Evolutionary conservation across 2,888 invertebrate genomes (phyloP), one percentile per base, ranked within the genome.

Genomic region (Lacanobia wlatinum): DNA sequence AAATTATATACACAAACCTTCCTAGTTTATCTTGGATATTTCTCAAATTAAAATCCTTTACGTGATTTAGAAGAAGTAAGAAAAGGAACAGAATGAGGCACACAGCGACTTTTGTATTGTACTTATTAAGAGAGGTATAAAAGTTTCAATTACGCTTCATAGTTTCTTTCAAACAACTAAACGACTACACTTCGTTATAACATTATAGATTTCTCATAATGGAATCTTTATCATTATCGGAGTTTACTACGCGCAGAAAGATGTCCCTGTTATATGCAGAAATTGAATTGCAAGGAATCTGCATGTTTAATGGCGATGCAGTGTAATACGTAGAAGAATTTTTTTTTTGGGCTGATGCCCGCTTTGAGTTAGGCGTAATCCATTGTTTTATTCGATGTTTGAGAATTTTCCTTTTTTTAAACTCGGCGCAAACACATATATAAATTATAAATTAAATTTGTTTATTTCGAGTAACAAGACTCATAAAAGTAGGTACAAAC

Each of bases 211-310:
- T 67, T 78, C 64, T 48, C 53, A 53, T 82, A 73, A 70, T 73
- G 60, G 69, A 82, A 67, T 59, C 69, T 63, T 40, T 68, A 62
- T 52, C 52, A 52, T 78, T 76, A 79, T 68, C 64, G 16, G 59
- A 62, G 50, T 83, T 74, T 79, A 82, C 79, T 82, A 84, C 63
- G 70, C 52, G 34, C 69, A 68, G 63, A 68, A 70, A 75, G 72
- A 78, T 78, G 68, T 73, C 69, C 43, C 38, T 28, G 46, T 68
- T 78, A 50, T 78, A 76, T 55, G 55, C 48, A 34, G 46, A 43
- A 72, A 82, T 74, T 70, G 48, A 70, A 76, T 76, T 73, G 21
- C 28, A 62, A 62, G 40, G 50, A 78, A 82, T 79, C 72, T 84
- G 71, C 76, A 84, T 82, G 67, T 72, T 65, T 76, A 68, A 76